A percentile compares a stretch with the other conserved stretches of the same genome.
Conservation (phyloP, 2,113 vertebrate species). For the chimpanzee (Pan troglodytes) region NHGRI_mPanTro3-v2.1_pri NC_072402.2:140223001-140223500, state of each 20-base stretch:
- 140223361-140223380: neutral
- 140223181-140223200: conserved; percentile 34
- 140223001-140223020: neutral
- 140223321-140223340: neutral
- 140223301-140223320: neutral
- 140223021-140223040: neutral
- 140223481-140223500: neutral
- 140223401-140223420: neutral
- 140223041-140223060: neutral
- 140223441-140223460: neutral
- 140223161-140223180: conserved; percentile 28
- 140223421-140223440: neutral
- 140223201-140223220: neutral
- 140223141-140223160: conserved; percentile 61
- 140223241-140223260: neutral
- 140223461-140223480: neutral
- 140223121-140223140: conserved; percentile 44
- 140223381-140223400: neutral
- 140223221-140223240: neutral
- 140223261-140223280: neutral
- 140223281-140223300: conserved; percentile 14
- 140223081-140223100: conserved; percentile 39
- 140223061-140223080: neutral
- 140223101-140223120: conserved; percentile 50
- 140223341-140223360: conserved; percentile 2